These are phyloP conservation scores for Danio jaintianensis DNA, from an alignment of 2,797 vertebrate species.

Conservation along the genomic window DNA sequence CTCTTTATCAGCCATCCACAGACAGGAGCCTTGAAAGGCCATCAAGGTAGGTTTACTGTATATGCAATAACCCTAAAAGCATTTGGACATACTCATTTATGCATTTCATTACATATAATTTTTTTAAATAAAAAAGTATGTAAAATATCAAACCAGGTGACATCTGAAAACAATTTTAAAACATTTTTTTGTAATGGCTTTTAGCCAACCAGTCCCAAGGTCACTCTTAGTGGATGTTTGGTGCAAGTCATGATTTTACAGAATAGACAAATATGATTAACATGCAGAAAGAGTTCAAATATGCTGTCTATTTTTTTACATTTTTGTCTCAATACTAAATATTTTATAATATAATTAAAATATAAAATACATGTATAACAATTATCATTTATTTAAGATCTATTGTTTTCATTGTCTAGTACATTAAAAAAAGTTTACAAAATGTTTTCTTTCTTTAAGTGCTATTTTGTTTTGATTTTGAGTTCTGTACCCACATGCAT, in stretches of 20 bases:
- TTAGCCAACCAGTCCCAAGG: neutral
- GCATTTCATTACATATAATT: neutral
- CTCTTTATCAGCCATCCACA: slow-evolving; percentile 53
- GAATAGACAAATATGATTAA: neutral
- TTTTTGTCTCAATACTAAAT: neutral
- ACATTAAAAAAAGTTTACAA: too few relatives aligned
- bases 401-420: too few relatives aligned
- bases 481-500: neutral
- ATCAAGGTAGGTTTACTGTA: slow-evolving; percentile 56
- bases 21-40: slow-evolving; percentile 60
- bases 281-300: neutral
- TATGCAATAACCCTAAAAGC: neutral
- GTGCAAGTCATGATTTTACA: neutral
- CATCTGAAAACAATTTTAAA: neutral
- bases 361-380: neutral
- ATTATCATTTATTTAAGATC: too few relatives aligned
- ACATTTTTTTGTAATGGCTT: neutral
- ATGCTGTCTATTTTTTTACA: too few relatives aligned
- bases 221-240: neutral
- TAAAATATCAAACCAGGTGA: neutral
- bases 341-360: neutral
- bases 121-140: neutral
- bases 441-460: neutral
- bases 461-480: neutral
- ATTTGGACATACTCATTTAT: neutral